These are phyloP conservation scores for Xiphophorus couchianus DNA, from an alignment of 2,113 vertebrate species.

Conservation along the genomic window DNA sequence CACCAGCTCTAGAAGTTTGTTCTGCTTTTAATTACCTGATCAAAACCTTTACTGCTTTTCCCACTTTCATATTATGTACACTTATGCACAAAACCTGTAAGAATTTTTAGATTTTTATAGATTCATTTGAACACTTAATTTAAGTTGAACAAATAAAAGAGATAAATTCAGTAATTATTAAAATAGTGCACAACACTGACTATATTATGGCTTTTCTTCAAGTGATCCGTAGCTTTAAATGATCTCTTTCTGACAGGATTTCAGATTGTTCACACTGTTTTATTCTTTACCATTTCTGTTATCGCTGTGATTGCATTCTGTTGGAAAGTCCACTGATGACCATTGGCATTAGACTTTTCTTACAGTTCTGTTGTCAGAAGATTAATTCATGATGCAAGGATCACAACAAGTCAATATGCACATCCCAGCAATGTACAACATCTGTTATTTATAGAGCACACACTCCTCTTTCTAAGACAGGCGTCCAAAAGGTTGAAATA, in stretches of 20 bases:
- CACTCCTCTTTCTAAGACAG: background rate
- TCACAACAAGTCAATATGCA: background rate
- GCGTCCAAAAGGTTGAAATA: background rate
- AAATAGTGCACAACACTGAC: background rate
- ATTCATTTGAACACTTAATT: background rate
- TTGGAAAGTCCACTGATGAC: background rate
- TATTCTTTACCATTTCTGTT: background rate
- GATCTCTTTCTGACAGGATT: background rate
- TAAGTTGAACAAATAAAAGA: background rate
- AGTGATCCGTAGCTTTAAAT: background rate
- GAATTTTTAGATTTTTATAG: background rate
- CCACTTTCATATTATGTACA: background rate
- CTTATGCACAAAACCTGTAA: too few species aligned
- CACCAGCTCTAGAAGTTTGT: constrained; percentile 10
- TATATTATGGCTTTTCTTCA: background rate
- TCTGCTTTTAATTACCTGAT: constrained; percentile 1
- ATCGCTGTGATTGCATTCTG: too few species aligned
- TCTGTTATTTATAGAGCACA: background rate
- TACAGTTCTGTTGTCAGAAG: too few species aligned
- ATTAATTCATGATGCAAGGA: too few species aligned
- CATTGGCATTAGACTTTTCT: background rate
- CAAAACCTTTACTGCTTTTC: too few species aligned
- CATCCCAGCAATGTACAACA: background rate
- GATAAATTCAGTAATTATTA: background rate
- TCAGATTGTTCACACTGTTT: background rate